These are phyloP conservation scores for Synanthedon formicaeformis DNA, from an alignment of 2,888 invertebrate species.

Conservation along the genomic window DNA sequence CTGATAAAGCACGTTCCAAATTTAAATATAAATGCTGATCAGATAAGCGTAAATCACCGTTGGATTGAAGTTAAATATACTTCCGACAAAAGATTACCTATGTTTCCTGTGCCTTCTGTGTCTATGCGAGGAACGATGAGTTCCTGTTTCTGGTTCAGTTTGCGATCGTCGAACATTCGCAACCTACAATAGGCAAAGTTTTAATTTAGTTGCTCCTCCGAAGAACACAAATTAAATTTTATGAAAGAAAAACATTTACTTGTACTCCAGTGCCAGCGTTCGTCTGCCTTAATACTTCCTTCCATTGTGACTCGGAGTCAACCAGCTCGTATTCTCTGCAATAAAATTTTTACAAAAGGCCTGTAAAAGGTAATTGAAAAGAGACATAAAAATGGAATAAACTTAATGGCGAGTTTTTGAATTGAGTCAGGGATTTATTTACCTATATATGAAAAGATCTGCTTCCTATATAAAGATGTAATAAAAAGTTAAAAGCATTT, in stretches of 20 bases:
- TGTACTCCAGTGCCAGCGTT: constrained; percentile 63
- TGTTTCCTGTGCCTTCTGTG: constrained; percentile 72
- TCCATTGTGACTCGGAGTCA: constrained; percentile 91
- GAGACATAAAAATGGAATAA: neutral
- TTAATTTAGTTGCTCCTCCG: neutral
- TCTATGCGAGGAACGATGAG: constrained; percentile 71
- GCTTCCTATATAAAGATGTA: no score
- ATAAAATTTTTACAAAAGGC: neutral
- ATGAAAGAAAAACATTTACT: constrained; percentile 24
- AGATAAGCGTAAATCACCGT: neutral
- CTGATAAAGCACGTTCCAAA: constrained; percentile 17
- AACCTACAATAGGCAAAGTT: constrained; percentile 56
- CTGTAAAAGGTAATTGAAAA: neutral
- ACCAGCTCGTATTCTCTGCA: constrained; percentile 77
- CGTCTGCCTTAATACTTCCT: constrained; percentile 84
- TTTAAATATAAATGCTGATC: neutral
- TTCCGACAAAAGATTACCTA: constrained; percentile 40
- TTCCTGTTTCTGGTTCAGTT: constrained; percentile 57
- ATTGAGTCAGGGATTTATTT: no score
- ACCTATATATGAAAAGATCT: no score
- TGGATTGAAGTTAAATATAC: neutral
- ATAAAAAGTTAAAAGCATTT: no score
- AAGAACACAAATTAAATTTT: constrained; percentile 3
- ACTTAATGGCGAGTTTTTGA: no score
- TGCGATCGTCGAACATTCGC: constrained; percentile 76